phyloP scores from a whole-genome alignment of 1,140 invertebrate species.

The Drosophila sechellia region DNA sequence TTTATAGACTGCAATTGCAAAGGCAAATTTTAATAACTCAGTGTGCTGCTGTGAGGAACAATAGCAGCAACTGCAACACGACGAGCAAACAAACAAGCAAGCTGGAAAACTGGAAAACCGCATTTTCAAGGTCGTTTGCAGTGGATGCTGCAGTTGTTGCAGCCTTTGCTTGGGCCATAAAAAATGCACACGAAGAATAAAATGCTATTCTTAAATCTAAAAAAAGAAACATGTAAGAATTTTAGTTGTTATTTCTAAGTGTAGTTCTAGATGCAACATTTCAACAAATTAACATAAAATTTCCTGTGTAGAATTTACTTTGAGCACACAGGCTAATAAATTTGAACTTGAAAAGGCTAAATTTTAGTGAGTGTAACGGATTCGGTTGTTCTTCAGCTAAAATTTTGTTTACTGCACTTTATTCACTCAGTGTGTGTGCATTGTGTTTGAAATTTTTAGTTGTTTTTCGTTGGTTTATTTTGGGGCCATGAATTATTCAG shows the following conservation, averaged over 20 bases:
- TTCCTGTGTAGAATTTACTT: neutral
- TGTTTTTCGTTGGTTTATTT: constrained; percentile 48
- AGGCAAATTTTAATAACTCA: constrained; percentile 72
- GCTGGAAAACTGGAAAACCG: constrained; percentile 19
- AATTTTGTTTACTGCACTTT: constrained; percentile 65
- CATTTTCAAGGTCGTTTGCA: constrained; percentile 64
- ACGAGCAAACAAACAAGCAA: constrained; percentile 32
- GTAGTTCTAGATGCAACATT: neutral
- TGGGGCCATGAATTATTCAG: constrained; percentile 47
- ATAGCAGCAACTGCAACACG: constrained; percentile 24
- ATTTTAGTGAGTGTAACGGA: constrained; percentile 13
- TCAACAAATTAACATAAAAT: too few species aligned
- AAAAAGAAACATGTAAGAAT: neutral
- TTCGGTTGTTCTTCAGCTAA: constrained; percentile 10
- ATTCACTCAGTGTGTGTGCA: constrained; percentile 20
- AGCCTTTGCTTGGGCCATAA: constrained; percentile 40
- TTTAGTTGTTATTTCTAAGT: neutral
- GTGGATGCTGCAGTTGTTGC: constrained; percentile 23
- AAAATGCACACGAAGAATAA: constrained; percentile 25
- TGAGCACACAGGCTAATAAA: constrained; percentile 10
- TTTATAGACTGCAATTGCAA: constrained; percentile 57
- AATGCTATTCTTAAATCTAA: neutral
- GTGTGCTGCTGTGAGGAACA: constrained; percentile 60
- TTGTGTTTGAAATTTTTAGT: constrained; percentile 23
- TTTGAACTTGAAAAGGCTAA: neutral